Conservation (phyloP, 2,113 vertebrate genomes). For the Triplophysa rosa region DNA sequence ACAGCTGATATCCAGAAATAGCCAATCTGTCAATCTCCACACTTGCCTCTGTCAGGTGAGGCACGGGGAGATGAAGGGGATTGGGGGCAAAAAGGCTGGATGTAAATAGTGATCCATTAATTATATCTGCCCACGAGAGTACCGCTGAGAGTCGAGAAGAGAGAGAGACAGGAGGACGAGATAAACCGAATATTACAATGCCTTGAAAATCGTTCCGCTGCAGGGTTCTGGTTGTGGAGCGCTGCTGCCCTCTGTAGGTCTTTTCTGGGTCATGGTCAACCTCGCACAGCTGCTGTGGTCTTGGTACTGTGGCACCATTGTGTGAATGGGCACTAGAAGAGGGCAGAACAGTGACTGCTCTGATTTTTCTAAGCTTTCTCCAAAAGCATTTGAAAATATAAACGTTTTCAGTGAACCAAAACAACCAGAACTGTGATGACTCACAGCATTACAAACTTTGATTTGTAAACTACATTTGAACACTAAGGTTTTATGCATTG, state of each 20-base stretch:
- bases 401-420: too few relatives aligned
- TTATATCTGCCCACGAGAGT: slow-evolving; percentile 55
- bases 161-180: background rate
- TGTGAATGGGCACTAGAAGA: slow-evolving; percentile 2
- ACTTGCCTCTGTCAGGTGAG: slow-evolving; percentile 47
- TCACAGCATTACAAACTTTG: too few relatives aligned
- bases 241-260: slow-evolving; percentile 57
- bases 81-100: slow-evolving; percentile 31
- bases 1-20: slow-evolving; percentile 58
- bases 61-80: background rate
- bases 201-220: slow-evolving; percentile 10
- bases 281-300: background rate
- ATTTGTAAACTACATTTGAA: too few relatives aligned
- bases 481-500: too few relatives aligned
- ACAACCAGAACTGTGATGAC: too few relatives aligned
- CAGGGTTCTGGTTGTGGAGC: slow-evolving; percentile 30
- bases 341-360: too few relatives aligned
- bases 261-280: background rate
- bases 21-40: slow-evolving; percentile 61
- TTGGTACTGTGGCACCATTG: background rate
- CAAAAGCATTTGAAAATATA: background rate
- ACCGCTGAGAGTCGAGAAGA: slow-evolving; percentile 37
- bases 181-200: slow-evolving; percentile 3
- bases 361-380: background rate
- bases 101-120: slow-evolving; percentile 59